These are phyloP conservation scores for Torymus aiolomorphi DNA, from an alignment of 2,888 invertebrate genomes.

Conservation along the genomic window DNA sequence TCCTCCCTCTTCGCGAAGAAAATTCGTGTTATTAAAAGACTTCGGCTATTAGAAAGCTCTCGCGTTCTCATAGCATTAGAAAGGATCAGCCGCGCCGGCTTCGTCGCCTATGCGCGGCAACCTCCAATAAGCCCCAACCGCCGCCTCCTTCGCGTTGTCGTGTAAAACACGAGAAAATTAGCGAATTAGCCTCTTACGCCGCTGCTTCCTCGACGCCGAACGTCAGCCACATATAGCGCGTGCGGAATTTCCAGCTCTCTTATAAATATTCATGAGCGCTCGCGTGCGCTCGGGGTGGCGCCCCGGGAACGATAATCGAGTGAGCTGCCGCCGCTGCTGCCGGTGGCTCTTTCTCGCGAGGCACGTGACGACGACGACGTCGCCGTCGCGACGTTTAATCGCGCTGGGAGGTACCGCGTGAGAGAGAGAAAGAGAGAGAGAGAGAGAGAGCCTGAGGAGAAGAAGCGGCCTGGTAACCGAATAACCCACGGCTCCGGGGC, in stretches of 20 bases:
- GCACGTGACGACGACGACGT: neutral
- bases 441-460: neutral
- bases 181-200: neutral
- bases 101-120: no score
- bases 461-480: constrained; percentile 46
- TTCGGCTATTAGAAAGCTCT: no score
- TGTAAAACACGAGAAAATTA: constrained; percentile 1
- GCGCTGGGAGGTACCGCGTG: neutral
- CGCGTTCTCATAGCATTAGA: no score
- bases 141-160: no score
- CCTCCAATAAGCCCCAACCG: no score
- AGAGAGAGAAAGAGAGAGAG: no score
- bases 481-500: constrained; percentile 46
- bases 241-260: neutral
- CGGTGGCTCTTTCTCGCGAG: neutral
- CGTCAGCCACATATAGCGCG: neutral
- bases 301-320: constrained; percentile 48
- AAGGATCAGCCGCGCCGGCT: no score
- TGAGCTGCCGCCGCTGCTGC: constrained; percentile 9
- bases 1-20: no score
- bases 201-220: neutral
- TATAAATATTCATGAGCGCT: constrained; percentile 51
- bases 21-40: no score
- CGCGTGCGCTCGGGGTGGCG: constrained; percentile 36
- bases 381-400: constrained; percentile 23